phyloP scores from a whole-genome alignment of 2,888 invertebrate genomes.

The Tetropium fuscum region DNA sequence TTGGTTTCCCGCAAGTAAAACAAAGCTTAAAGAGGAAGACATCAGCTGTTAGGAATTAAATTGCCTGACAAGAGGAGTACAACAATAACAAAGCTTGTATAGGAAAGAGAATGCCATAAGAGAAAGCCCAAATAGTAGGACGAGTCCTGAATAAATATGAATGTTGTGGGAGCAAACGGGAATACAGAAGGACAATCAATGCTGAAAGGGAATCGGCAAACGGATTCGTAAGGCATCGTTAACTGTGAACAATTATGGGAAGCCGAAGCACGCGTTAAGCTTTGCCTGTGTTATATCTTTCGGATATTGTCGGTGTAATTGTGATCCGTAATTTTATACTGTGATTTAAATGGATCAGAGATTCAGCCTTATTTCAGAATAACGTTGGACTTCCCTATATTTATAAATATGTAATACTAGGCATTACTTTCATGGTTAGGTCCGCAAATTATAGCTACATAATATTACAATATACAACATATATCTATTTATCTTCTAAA shows the following conservation, averaged over 20 bases:
- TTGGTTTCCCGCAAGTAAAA: constrained; percentile 30
- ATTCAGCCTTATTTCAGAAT: too few species aligned
- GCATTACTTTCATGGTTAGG: too few species aligned
- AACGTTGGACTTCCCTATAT: too few species aligned
- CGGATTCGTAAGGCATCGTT: constrained; percentile 17
- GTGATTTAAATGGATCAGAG: constrained; percentile 1
- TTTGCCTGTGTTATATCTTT: constrained; percentile 18
- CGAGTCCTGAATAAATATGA: constrained; percentile 25
- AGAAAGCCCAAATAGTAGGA: constrained; percentile 13
- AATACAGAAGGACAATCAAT: constrained; percentile 16
- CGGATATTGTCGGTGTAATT: constrained; percentile 19
- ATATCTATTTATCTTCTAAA: too few species aligned
- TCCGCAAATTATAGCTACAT: too few species aligned
- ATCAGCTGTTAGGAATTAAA: constrained; percentile 43
- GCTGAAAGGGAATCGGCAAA: constrained; percentile 23
- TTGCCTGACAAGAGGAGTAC: constrained; percentile 27
- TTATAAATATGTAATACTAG: too few species aligned
- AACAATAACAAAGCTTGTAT: constrained; percentile 22
- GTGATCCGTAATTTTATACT: constrained; percentile 12
- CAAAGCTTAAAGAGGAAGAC: constrained; percentile 33
- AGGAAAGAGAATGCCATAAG: constrained; percentile 11
- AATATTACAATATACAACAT: too few species aligned
- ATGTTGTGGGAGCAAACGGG: constrained; percentile 14
- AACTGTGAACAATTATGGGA: constrained; percentile 17
- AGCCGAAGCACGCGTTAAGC: constrained; percentile 9